phyloP scores from a whole-genome alignment of 1,140 invertebrate species.

The Calliphora vicina region DNA sequence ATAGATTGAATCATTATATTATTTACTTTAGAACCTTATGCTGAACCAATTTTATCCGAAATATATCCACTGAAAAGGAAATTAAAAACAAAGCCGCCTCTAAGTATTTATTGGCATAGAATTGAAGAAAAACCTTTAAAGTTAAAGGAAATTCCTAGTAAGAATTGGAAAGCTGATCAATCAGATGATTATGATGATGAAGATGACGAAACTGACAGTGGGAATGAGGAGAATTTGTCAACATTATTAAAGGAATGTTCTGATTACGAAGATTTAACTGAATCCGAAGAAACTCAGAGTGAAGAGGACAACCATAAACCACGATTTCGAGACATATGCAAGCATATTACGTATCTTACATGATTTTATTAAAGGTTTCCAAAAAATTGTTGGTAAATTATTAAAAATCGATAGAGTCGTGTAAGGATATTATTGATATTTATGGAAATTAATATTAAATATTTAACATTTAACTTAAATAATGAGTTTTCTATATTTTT shows the following conservation, averaged over 20 bases:
- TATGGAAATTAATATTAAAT: too few species aligned
- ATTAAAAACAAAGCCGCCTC: background rate
- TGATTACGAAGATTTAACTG: background rate
- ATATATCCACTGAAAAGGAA: background rate
- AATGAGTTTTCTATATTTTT: too few species aligned
- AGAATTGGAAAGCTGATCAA: too few species aligned
- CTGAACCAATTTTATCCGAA: background rate
- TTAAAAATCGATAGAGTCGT: too few species aligned
- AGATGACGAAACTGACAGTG: background rate
- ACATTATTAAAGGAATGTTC: background rate
- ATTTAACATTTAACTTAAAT: too few species aligned
- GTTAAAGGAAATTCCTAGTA: background rate
- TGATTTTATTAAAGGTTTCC: background rate
- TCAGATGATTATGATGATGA: background rate
- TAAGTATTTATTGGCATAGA: conserved; percentile 5
- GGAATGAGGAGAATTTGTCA: background rate
- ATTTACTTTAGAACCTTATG: background rate
- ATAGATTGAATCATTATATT: too few species aligned
- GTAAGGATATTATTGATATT: too few species aligned
- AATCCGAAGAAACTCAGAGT: background rate
- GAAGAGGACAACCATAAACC: background rate
- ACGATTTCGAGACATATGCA: background rate
- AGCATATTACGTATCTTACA: background rate
- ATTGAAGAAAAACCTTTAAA: background rate
- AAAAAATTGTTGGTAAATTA: too few species aligned